phyloP scores from a whole-genome alignment of 2,113 vertebrate species.

The Eptesicus fuscus region DNA sequence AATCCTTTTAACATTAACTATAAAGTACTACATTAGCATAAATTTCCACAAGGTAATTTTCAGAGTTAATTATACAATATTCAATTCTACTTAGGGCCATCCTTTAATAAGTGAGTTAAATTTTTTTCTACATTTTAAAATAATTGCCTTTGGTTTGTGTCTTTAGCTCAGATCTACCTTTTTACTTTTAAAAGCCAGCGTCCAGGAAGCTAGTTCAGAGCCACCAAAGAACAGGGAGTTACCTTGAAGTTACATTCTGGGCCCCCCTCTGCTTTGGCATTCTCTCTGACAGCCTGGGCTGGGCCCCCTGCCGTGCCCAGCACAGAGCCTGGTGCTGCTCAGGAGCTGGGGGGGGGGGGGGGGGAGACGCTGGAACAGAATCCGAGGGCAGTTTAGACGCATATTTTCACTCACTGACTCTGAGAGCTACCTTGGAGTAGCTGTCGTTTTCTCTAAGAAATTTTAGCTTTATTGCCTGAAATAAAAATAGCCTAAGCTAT shows the following conservation, averaged over 20 bases:
- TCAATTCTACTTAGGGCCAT: not conserved
- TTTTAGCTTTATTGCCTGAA: slow-evolving; percentile 55
- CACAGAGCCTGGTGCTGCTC: not conserved
- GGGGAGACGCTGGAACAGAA: not conserved
- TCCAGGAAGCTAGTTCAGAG: not conserved
- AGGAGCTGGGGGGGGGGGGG: not conserved
- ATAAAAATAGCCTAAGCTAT: slow-evolving; percentile 56
- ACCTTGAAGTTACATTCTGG: not conserved
- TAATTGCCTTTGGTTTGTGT: slow-evolving; percentile 25
- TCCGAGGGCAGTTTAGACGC: not conserved
- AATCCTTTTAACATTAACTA: slow-evolving; percentile 13
- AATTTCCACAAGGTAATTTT: slow-evolving; percentile 37
- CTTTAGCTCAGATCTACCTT: not conserved
- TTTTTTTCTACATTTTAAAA: not conserved
- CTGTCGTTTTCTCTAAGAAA: slow-evolving; percentile 43
- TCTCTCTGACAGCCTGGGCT: not conserved
- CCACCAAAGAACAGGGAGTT: not conserved
- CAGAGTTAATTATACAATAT: slow-evolving; percentile 47
- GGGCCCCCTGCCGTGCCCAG: accelerated
- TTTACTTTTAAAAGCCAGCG: not conserved
- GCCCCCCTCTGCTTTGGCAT: not conserved
- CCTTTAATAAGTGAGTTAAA: not conserved
- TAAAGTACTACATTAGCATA: slow-evolving; percentile 15
- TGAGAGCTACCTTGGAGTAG: not conserved
- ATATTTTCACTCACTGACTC: not conserved